These are phyloP conservation scores for Cryptotis parvus DNA, from an alignment of 2,113 vertebrate species.

Conservation along the genomic window DNA sequence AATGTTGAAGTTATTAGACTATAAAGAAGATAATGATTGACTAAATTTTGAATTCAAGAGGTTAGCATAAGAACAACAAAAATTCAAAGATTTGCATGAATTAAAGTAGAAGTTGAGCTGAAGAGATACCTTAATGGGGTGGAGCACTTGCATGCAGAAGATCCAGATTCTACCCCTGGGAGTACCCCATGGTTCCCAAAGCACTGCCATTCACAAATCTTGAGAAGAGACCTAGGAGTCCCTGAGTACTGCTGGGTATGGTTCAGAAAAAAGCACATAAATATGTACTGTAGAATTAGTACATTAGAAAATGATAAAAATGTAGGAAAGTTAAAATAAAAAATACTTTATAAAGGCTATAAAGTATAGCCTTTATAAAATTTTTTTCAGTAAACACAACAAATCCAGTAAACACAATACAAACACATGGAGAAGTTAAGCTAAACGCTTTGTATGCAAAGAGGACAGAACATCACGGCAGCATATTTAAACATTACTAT, in stretches of 20 bases:
- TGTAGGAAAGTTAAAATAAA: constrained; percentile 15
- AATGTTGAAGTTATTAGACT: background rate
- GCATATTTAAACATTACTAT: background rate
- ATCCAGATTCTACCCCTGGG: no score
- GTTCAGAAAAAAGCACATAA: background rate
- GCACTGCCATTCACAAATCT: no score
- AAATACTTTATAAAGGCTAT: no score
- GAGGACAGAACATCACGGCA: background rate
- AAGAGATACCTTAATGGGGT: no score
- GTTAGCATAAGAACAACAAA: constrained; percentile 49
- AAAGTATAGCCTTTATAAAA: background rate
- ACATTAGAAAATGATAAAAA: background rate
- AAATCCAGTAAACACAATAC: background rate
- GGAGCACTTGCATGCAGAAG: no score
- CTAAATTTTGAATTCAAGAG: background rate
- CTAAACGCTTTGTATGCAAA: background rate
- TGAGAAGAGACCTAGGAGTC: no score
- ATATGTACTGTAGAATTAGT: constrained; percentile 30
- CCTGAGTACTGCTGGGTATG: no score
- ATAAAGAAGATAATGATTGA: background rate
- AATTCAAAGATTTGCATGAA: background rate
- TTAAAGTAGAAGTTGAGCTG: background rate
- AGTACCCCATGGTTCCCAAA: no score
- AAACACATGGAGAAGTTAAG: background rate
- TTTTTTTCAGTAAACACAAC: no score